phyloP scores from a whole-genome alignment of 2,113 vertebrate genomes.

The Vanacampus margaritifer region DNA sequence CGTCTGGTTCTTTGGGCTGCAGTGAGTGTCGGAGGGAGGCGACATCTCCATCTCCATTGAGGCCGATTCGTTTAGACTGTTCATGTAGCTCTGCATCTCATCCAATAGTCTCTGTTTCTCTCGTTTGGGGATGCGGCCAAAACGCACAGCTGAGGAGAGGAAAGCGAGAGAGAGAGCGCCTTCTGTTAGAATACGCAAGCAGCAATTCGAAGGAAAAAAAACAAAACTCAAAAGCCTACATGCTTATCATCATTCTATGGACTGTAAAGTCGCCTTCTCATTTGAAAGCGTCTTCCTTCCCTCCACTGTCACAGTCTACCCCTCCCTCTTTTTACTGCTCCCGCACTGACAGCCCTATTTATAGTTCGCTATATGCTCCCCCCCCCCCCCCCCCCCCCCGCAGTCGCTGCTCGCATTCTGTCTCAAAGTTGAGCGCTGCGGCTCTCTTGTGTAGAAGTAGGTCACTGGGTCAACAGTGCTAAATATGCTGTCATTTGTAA shows the following conservation, averaged over 20 bases:
- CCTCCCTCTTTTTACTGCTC: slow-evolving; percentile 39
- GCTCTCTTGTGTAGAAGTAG: slow-evolving; percentile 58
- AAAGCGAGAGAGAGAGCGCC: slow-evolving; percentile 13
- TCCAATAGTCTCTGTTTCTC: slow-evolving; percentile 79
- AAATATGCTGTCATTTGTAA: slow-evolving; percentile 46
- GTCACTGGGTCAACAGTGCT: slow-evolving; percentile 63
- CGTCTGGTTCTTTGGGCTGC: slow-evolving; percentile 58
- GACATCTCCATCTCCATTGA: slow-evolving; percentile 68
- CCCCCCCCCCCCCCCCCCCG: slow-evolving; percentile 41
- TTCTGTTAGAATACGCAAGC: slow-evolving; percentile 21
- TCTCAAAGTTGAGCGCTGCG: slow-evolving; percentile 33
- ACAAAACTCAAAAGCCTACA: slow-evolving; percentile 4
- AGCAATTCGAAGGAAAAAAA: neutral
- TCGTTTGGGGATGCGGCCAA: slow-evolving; percentile 77
- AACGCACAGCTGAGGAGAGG: slow-evolving; percentile 72
- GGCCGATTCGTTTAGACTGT: slow-evolving; percentile 70
- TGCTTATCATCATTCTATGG: slow-evolving; percentile 6
- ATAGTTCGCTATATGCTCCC: slow-evolving; percentile 55
- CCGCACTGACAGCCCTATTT: slow-evolving; percentile 64
- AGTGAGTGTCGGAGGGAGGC: slow-evolving; percentile 43
- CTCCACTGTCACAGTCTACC: slow-evolving; percentile 30
- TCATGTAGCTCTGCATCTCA: slow-evolving; percentile 80
- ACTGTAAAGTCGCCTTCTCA: slow-evolving; percentile 31
- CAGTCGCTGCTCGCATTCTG: slow-evolving; percentile 13
- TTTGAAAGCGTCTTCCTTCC: slow-evolving; percentile 24